Conservation (phyloP, 2,888 invertebrate genomes). For the Aleiodes alternator region DNA sequence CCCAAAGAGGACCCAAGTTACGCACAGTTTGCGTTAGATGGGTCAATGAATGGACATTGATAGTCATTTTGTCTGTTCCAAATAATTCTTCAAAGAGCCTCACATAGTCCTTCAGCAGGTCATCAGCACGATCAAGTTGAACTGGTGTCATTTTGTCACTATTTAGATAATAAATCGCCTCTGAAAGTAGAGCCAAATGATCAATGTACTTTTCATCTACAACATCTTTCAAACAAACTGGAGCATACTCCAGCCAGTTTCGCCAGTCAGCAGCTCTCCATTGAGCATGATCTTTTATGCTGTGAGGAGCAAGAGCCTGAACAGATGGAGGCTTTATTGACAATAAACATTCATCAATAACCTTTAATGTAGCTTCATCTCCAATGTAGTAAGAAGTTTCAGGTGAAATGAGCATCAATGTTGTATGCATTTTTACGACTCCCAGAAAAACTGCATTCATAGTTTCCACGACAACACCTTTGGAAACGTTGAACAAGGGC, state of each 20-base stretch:
- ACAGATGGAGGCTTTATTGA: background rate
- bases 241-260: background rate
- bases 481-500: conserved; percentile 38
- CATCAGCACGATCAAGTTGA: background rate
- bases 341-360: background rate
- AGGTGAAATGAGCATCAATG: conserved; percentile 19
- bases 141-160: background rate
- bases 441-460: conserved; percentile 44
- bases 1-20: background rate
- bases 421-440: conserved; percentile 34
- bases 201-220: background rate
- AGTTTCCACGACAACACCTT: conserved; percentile 38
- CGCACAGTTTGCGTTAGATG: background rate
- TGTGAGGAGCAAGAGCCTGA: background rate
- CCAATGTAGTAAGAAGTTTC: conserved; percentile 38
- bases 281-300: background rate
- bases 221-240: background rate
- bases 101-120: background rate
- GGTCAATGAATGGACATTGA: background rate
- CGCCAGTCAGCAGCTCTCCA: background rate
- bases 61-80: background rate
- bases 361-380: background rate
- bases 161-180: background rate
- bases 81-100: background rate
- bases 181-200: background rate